phyloP scores from a whole-genome alignment of 1,140 invertebrate species.

The Dysdera silvatica region DNA sequence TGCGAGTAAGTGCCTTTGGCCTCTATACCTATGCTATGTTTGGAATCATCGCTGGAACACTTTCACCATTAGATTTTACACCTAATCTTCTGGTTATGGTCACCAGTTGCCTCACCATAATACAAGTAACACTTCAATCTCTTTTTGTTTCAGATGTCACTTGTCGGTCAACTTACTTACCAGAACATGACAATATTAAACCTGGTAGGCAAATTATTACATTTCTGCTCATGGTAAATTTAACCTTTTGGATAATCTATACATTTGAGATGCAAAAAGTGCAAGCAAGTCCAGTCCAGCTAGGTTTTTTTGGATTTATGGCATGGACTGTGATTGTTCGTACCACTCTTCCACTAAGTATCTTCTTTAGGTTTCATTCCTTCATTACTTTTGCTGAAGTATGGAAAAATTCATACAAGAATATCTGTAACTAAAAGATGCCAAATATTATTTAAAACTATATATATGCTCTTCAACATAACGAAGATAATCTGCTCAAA shows the following conservation, averaged over 20 bases:
- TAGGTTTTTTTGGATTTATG: slow-evolving; percentile 86
- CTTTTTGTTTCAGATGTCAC: slow-evolving; percentile 92
- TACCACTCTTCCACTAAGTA: slow-evolving; percentile 85
- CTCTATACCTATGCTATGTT: slow-evolving; percentile 86
- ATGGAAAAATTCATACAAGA: slow-evolving; percentile 94
- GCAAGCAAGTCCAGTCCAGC: slow-evolving; percentile 77
- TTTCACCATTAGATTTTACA: slow-evolving; percentile 56
- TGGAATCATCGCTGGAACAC: slow-evolving; percentile 79
- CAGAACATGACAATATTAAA: slow-evolving; percentile 67
- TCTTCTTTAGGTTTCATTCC: slow-evolving; percentile 87
- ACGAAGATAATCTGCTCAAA: too few relatives aligned
- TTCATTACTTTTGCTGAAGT: slow-evolving; percentile 94
- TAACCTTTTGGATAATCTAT: slow-evolving; percentile 91
- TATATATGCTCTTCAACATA: too few relatives aligned
- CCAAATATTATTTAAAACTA: too few relatives aligned
- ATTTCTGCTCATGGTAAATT: slow-evolving; percentile 89
- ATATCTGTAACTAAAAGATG: slow-evolving; percentile 27
- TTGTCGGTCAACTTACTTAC: slow-evolving; percentile 75
- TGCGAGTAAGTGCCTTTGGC: slow-evolving; percentile 83
- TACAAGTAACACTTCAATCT: slow-evolving; percentile 80
- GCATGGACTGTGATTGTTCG: slow-evolving; percentile 91
- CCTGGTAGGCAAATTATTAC: slow-evolving; percentile 91
- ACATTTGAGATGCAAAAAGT: slow-evolving; percentile 94
- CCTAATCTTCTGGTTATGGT: slow-evolving; percentile 82
- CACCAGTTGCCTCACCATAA: slow-evolving; percentile 74